A percentile compares a stretch with the other conserved stretches of the same genome.
Evolutionary conservation across 2,113 vertebrate genomes (phyloP).

Genomic region (Cyanoliseus patagonus): DNA sequence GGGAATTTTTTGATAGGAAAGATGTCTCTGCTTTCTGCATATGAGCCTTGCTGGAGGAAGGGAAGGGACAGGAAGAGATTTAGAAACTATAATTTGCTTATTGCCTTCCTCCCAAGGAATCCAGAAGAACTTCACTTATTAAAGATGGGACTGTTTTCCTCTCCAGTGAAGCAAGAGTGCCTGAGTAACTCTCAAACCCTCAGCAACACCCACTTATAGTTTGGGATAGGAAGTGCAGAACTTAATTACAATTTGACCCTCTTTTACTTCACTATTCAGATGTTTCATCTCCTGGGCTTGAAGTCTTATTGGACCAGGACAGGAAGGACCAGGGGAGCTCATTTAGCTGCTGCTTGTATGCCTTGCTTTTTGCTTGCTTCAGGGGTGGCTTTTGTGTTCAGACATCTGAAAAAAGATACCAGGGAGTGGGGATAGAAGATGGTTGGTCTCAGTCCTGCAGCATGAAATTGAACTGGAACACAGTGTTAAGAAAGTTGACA

Average conservation of each 20-base stretch:
- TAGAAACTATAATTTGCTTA: background rate
- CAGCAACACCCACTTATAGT: background rate
- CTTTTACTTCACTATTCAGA: background rate
- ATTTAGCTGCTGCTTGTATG: background rate
- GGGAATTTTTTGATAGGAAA: background rate
- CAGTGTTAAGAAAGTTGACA: background rate
- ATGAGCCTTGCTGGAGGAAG: background rate
- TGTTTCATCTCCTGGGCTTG: background rate
- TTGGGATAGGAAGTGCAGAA: background rate
- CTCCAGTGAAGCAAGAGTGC: background rate
- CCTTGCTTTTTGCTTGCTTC: slow-evolving; percentile 2
- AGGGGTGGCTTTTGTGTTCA: slow-evolving; percentile 40
- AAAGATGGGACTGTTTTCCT: background rate
- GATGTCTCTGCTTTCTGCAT: background rate
- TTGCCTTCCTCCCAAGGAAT: background rate
- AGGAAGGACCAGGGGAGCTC: slow-evolving; percentile 4
- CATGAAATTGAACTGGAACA: slow-evolving; percentile 52
- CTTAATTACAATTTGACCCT: slow-evolving; percentile 14
- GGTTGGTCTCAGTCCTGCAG: background rate
- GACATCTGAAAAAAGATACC: slow-evolving; percentile 33
- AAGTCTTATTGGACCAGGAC: background rate
- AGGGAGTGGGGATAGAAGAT: slow-evolving; percentile 15
- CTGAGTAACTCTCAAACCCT: background rate
- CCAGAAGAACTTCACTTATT: background rate
- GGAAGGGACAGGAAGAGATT: background rate